Evolutionary conservation across 2,113 vertebrate genomes (phyloP).

Genomic region (Dissostichus mawsoni): DNA sequence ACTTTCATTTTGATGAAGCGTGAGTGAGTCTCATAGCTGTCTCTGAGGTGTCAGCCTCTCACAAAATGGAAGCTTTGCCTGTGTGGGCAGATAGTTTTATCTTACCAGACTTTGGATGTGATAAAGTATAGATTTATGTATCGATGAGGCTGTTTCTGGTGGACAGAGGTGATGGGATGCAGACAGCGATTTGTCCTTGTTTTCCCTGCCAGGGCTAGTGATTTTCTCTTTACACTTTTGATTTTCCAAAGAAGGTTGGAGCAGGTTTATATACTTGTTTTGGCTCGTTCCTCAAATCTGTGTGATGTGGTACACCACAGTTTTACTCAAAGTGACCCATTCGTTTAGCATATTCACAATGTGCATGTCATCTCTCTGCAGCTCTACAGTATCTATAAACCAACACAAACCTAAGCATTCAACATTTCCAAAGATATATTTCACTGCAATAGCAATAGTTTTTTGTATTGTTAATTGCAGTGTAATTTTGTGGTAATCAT

Average conservation of each 20-base stretch:
- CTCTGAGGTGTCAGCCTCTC: constrained; percentile 15
- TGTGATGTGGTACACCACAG: constrained; percentile 3
- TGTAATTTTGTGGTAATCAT: background rate
- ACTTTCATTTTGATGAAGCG: constrained; percentile 59
- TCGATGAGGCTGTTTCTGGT: constrained; percentile 31
- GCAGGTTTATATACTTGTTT: constrained; percentile 31
- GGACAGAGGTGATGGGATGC: constrained; percentile 34
- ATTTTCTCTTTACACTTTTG: constrained; percentile 45
- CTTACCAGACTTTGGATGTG: constrained; percentile 16
- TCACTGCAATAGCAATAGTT: background rate
- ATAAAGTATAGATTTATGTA: constrained; percentile 33
- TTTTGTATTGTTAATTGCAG: background rate
- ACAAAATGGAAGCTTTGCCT: constrained; percentile 46
- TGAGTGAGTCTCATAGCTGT: constrained; percentile 23
- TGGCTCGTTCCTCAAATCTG: constrained; percentile 29
- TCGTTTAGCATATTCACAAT: constrained; percentile 16
- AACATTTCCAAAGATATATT: constrained; percentile 3
- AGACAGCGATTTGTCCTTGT: constrained; percentile 36
- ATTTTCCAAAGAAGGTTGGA: constrained; percentile 19
- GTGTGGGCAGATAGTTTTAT: constrained; percentile 11
- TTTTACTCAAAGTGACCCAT: constrained; percentile 28
- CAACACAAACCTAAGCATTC: background rate
- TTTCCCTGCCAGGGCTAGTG: constrained; percentile 22
- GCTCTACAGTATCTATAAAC: constrained; percentile 23
- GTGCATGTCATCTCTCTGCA: constrained; percentile 21